Conservation (phyloP, 2,113 vertebrate species). For the Pseudolaguvia tuberculata region DNA sequence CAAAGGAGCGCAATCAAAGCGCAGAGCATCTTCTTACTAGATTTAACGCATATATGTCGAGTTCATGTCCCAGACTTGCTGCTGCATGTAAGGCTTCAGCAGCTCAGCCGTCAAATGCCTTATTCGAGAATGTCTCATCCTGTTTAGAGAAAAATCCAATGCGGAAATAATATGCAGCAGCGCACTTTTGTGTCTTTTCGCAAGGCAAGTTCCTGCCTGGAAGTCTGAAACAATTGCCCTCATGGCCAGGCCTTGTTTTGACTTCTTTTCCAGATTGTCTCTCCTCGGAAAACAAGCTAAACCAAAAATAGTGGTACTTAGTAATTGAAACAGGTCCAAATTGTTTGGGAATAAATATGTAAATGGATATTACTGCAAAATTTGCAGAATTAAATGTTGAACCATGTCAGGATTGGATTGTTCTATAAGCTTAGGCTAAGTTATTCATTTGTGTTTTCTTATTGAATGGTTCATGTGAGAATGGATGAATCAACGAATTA, state of each 20-base stretch:
- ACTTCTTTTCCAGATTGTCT: slow-evolving; percentile 62
- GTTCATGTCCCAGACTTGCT: slow-evolving; percentile 15
- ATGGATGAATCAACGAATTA: no score
- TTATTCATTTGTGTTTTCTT: no score
- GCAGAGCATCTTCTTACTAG: slow-evolving; percentile 49
- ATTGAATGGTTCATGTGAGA: no score
- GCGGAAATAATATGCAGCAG: slow-evolving; percentile 58
- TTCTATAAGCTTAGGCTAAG: no score
- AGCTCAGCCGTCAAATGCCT: slow-evolving; percentile 17
- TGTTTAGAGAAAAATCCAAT: slow-evolving; percentile 60
- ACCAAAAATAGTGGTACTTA: background rate
- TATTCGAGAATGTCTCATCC: slow-evolving; percentile 57
- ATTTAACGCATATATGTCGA: slow-evolving; percentile 4
- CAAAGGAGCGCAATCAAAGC: slow-evolving; percentile 54
- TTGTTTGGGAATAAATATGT: background rate
- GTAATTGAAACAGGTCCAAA: background rate
- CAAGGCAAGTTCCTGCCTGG: slow-evolving; percentile 55
- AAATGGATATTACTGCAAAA: no score
- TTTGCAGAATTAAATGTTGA: no score
- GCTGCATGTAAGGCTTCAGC: background rate
- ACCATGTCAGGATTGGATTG: no score
- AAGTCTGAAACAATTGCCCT: slow-evolving; percentile 60
- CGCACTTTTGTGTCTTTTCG: slow-evolving; percentile 47
- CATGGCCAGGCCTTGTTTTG: slow-evolving; percentile 56
- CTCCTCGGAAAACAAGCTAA: slow-evolving; percentile 4